phyloP scores from a whole-genome alignment of 2,797 vertebrate species.

The Melanotaenia boesemani region DNA sequence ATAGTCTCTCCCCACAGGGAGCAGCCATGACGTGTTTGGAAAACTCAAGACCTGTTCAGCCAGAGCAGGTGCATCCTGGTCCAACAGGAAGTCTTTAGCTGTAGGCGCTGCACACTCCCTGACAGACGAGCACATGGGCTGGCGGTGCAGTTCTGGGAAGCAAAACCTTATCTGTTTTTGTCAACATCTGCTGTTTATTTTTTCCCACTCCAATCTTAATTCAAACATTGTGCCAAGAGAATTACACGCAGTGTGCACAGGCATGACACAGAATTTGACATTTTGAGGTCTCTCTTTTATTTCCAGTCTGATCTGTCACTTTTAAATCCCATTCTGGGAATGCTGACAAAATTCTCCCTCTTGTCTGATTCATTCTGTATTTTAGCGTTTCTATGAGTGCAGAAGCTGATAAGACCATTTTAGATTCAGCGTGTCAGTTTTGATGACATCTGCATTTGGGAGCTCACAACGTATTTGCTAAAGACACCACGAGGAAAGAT shows the following conservation, averaged over 20 bases:
- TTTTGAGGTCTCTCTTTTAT: conserved; percentile 42
- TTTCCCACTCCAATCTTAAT: neutral
- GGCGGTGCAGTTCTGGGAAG: conserved; percentile 34
- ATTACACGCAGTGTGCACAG: conserved; percentile 35
- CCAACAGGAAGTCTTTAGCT: conserved; percentile 60
- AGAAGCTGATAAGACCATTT: conserved; percentile 38
- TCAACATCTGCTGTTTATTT: conserved; percentile 46
- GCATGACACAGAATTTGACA: conserved; percentile 48
- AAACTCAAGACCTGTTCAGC: conserved; percentile 45
- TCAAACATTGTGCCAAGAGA: conserved; percentile 17
- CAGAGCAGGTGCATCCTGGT: conserved; percentile 79
- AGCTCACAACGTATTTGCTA: conserved; percentile 24
- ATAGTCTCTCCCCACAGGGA: conserved; percentile 36
- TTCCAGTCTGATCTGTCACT: conserved; percentile 6
- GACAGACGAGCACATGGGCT: conserved; percentile 51
- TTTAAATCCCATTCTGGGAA: conserved; percentile 59
- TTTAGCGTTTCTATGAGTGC: conserved; percentile 14
- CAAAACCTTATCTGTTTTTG: conserved; percentile 47
- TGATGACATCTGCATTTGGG: conserved; percentile 20
- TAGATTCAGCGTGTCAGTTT: conserved; percentile 21
- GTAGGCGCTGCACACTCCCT: conserved; percentile 40
- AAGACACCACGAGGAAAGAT: conserved; percentile 15
- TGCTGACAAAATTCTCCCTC: conserved; percentile 46
- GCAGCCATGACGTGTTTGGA: conserved; percentile 34
- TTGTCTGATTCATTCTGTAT: conserved; percentile 38